Base-by-base conservation (phyloP, 2,888 invertebrate species). In the Lasioglossum vierecki region DNA sequence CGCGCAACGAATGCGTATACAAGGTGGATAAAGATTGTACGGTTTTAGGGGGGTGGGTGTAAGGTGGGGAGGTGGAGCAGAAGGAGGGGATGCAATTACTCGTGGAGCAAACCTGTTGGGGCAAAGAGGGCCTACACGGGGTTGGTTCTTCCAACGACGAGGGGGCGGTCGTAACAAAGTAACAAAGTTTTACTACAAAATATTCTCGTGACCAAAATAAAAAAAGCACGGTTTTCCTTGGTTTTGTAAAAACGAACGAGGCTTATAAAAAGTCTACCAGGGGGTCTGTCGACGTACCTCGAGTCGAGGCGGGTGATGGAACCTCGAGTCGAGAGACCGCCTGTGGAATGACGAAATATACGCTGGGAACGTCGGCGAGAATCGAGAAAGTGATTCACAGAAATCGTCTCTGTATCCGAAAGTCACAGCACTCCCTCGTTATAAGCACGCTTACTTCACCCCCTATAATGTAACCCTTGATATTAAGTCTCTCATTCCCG, bases 141-240 rank as follows among this genome's bases (percentile, higher is more conserved):
- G 84, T 30, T 60, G 84, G 74, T 68, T 85, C 85, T 85, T 85
- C 83, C 85, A 85, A 85, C 86, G 81, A 82, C 85, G 88, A 85
- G 83, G 82, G 30, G 85, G 85, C 85, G 86, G 53, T 86, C 82
- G 82, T 87, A 87, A 90, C 83, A 90, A 89, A 90, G 87, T 90
- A 90, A 90, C 83, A 90, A 90, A 90, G 79, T 86, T 66, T 86
- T 77, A 84, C 75, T 87, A 89, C 71, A 86, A 87, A 88, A 87
- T 80, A 74, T 77, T 60, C 70, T 79, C 70, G 76, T 77, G 83
- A 76, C 80, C 77, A 82, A 71, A 74, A 49, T 35, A 53, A 70
- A 30, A 13, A 57, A 77, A 26, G 44, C 30, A 53, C 39, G n/a
- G 68, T 66, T 70, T 13, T 72, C 83, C 49, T 71, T 71, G 76